Conservation (phyloP, 2,797 vertebrate species). For the Simalia tracyae region DNA sequence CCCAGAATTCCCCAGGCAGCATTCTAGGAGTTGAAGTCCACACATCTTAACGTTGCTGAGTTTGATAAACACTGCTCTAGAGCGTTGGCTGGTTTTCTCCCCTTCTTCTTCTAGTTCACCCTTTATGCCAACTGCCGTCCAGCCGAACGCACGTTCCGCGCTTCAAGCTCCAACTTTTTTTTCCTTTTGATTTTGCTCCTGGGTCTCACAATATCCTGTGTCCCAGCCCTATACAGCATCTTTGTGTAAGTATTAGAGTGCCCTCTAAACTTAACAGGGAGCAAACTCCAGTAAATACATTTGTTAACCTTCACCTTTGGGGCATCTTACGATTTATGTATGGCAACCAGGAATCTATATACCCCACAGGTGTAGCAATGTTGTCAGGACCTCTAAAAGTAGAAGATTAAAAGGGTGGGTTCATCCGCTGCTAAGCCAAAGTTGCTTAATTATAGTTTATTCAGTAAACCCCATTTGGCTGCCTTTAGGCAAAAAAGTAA, state of each 20-base stretch:
- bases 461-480: background rate
- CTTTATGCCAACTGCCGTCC: conserved; percentile 85
- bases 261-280: no score
- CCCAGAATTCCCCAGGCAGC: background rate
- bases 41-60: background rate
- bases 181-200: conserved; percentile 85
- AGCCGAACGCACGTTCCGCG: conserved; percentile 82
- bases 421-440: background rate
- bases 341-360: background rate
- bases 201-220: conserved; percentile 77
- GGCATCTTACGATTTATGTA: no score
- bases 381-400: background rate
- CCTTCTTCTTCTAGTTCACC: conserved; percentile 69
- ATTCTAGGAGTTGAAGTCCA: background rate
- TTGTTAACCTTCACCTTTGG: background rate
- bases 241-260: conserved; percentile 74
- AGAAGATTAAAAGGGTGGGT: background rate
- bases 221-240: conserved; percentile 81
- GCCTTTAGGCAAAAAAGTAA: background rate
- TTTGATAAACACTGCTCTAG: background rate
- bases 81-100: background rate
- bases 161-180: conserved; percentile 82
- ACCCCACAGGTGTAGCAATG: background rate
- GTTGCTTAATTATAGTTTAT: background rate
- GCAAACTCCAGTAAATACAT: background rate